phyloP scores from a whole-genome alignment of 2,113 vertebrate species.

The Triplophysa rosa region DNA sequence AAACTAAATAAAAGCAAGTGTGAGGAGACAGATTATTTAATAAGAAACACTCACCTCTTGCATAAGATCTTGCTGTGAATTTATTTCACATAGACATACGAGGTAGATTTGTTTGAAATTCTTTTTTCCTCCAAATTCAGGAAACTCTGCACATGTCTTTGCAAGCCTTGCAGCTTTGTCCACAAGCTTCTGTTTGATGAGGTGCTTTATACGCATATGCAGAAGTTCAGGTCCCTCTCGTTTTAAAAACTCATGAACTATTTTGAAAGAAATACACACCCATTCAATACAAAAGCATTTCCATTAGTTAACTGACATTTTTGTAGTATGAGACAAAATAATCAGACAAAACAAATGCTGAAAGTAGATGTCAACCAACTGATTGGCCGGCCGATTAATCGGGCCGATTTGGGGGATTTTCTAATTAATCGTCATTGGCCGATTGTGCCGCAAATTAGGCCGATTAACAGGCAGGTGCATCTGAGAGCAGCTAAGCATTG shows the following conservation, averaged over 20 bases:
- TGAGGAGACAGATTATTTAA: not conserved
- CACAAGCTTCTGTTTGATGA: constrained; percentile 91
- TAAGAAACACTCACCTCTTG: constrained; percentile 83
- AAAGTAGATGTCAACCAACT: too few relatives aligned
- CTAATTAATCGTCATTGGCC: too few relatives aligned
- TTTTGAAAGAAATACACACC: constrained; percentile 8
- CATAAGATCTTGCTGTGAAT: constrained; percentile 90
- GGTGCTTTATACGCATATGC: constrained; percentile 97
- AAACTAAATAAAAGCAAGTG: not conserved
- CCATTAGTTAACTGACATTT: not conserved
- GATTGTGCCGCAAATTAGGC: too few relatives aligned
- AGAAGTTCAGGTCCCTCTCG: constrained; percentile 89
- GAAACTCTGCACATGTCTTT: constrained; percentile 92
- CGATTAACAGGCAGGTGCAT: too few relatives aligned
- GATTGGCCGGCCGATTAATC: too few relatives aligned
- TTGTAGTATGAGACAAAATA: too few relatives aligned
- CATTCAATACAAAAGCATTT: not conserved
- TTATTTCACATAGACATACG: constrained; percentile 92
- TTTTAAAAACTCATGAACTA: constrained; percentile 89
- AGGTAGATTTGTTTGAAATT: constrained; percentile 97
- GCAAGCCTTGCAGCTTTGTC: constrained; percentile 89
- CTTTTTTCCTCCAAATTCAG: constrained; percentile 90
- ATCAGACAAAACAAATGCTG: too few relatives aligned
- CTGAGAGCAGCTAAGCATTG: too few relatives aligned
- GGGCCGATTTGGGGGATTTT: too few relatives aligned